Conservation (phyloP, 2,888 invertebrate species). For the Drosophila fulvimacula region DNA sequence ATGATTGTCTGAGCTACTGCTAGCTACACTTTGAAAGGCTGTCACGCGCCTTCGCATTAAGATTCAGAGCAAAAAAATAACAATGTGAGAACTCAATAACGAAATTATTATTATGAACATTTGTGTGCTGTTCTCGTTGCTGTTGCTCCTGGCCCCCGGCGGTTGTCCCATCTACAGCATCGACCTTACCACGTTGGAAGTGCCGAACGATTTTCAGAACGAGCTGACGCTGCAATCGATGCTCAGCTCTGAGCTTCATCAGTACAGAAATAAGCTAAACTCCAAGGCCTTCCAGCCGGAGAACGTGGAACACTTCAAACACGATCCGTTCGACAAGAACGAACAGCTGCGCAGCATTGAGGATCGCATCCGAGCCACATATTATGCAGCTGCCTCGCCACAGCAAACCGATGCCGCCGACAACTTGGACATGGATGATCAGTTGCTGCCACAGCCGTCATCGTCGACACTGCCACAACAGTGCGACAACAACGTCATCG, state of each 20-base stretch:
- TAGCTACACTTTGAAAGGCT: conserved; percentile 3
- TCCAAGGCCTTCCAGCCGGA: conserved; percentile 4
- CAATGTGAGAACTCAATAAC: conserved; percentile 51
- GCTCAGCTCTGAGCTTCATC: conserved; percentile 68
- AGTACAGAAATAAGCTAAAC: conserved; percentile 54
- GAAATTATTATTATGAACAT: conserved; percentile 74
- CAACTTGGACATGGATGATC: background rate
- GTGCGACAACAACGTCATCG: background rate
- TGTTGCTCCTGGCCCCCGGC: conserved; percentile 71
- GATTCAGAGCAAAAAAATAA: conserved; percentile 41
- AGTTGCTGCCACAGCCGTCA: background rate
- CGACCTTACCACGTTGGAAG: conserved; percentile 73
- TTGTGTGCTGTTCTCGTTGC: conserved; percentile 68
- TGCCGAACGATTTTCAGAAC: conserved; percentile 71
- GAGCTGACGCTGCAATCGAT: conserved; percentile 74
- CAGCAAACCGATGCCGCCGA: conserved; percentile 6
- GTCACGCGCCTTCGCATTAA: conserved; percentile 25
- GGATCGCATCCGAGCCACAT: conserved; percentile 41
- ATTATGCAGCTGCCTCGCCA: conserved; percentile 30
- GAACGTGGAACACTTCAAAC: background rate
- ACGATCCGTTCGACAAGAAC: conserved; percentile 15
- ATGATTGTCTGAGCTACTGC: conserved; percentile 6
- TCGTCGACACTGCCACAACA: background rate
- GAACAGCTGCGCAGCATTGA: conserved; percentile 42
- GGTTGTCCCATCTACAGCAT: conserved; percentile 78